phyloP scores from a whole-genome alignment of 2,113 vertebrate species.

The Melanocharis versteri region DNA sequence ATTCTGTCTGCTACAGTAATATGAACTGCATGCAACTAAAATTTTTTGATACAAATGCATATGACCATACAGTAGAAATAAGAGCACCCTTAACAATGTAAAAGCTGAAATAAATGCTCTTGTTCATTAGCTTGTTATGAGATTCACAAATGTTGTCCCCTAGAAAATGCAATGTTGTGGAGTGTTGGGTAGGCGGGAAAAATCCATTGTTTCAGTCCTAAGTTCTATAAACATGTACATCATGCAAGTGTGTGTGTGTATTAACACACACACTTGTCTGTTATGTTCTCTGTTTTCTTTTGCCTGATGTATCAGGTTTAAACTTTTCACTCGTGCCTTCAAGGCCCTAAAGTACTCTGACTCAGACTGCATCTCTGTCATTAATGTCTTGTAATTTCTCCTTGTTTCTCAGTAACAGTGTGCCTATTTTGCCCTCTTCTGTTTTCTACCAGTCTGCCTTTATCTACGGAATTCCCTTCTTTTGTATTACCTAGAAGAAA shows the following conservation, averaged over 20 bases:
- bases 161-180: not conserved
- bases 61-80: not conserved
- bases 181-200: not conserved
- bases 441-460: not conserved
- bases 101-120: not conserved
- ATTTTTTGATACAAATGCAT: not conserved
- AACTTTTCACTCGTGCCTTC: not conserved
- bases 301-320: not conserved
- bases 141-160: not conserved
- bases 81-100: not conserved
- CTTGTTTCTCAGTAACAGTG: not conserved
- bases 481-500: not conserved
- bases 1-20: not conserved
- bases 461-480: not conserved
- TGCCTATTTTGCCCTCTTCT: not conserved
- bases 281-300: not conserved
- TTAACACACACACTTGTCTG: not conserved
- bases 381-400: not conserved
- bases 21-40: not conserved
- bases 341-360: not conserved
- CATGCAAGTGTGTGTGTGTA: accelerated
- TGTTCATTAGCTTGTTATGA: accelerated
- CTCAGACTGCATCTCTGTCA: not conserved
- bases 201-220: not conserved
- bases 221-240: not conserved